A percentile compares a stretch with the other conserved stretches of the same genome.
Conservation (phyloP, 2,113 vertebrate genomes). For the Pterocles gutturalis region DNA sequence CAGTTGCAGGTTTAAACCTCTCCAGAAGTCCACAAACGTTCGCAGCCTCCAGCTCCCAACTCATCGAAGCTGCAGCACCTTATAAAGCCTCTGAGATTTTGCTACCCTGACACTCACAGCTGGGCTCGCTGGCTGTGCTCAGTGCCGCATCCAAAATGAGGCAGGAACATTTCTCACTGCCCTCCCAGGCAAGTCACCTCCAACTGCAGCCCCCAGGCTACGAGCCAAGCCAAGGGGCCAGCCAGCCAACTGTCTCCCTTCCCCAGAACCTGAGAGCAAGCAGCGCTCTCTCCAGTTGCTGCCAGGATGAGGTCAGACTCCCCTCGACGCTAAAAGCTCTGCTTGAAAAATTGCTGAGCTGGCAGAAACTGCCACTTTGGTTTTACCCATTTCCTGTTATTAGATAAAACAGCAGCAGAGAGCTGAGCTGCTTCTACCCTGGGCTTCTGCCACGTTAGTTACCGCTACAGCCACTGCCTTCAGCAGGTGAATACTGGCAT, state of each 20-base stretch:
- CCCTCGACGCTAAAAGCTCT: not conserved
- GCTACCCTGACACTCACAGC: not conserved
- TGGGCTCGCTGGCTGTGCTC: not conserved
- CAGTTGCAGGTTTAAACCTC: not conserved
- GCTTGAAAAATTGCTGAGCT: slow-evolving; percentile 7
- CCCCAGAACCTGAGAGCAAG: not conserved
- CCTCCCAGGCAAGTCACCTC: not conserved
- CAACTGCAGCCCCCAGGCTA: not conserved
- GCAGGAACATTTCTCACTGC: not conserved
- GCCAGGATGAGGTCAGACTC: not conserved
- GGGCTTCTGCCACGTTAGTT: not conserved
- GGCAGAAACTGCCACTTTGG: not conserved
- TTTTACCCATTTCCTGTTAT: not conserved
- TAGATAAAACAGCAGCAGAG: not conserved
- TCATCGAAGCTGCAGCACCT: not conserved
- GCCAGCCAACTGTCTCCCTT: not conserved
- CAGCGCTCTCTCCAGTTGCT: not conserved
- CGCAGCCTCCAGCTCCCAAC: not conserved
- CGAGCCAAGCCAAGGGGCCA: not conserved
- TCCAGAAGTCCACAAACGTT: not conserved
- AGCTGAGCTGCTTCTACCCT: not conserved
- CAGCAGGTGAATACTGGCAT: slow-evolving; percentile 5
- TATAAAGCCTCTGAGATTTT: not conserved
- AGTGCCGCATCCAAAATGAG: not conserved
- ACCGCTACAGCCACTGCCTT: not conserved